A percentile compares a stretch with the other conserved stretches of the same genome.
These are phyloP conservation scores for Coendou prehensilis DNA, from an alignment of 2,797 vertebrate genomes.

Conservation along the genomic window DNA sequence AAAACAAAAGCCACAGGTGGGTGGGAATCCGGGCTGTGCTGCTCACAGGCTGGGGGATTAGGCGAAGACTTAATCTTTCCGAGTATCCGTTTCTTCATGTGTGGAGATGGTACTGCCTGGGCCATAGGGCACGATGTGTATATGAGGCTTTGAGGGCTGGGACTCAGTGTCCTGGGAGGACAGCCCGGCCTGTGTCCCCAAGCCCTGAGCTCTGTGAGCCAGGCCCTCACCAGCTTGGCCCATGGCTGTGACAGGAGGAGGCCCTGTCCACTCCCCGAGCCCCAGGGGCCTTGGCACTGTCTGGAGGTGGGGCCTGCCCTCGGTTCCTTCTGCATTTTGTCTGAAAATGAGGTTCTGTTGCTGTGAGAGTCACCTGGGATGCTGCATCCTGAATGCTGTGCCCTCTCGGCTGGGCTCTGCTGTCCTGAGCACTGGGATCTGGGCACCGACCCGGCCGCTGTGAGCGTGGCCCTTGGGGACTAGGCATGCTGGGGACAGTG, in stretches of 20 bases:
- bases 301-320: background rate
- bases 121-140: fast-evolving
- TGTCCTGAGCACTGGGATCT: background rate
- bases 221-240: background rate
- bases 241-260: background rate
- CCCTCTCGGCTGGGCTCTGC: background rate
- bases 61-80: background rate
- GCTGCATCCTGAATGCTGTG: background rate
- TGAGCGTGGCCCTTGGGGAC: background rate
- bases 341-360: background rate
- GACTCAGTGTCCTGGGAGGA: background rate
- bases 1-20: background rate
- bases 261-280: background rate
- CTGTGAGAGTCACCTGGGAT: background rate
- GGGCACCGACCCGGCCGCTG: background rate
- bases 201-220: background rate
- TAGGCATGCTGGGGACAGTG: background rate
- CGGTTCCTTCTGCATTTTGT: background rate
- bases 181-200: background rate
- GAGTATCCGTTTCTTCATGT: background rate
- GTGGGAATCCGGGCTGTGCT: background rate
- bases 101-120: background rate
- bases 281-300: background rate
- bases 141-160: too few relatives aligned
- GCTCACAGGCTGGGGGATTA: background rate